Percentiles rank a stretch among this genome's conserved stretches.
phyloP scores from a whole-genome alignment of 2,888 invertebrate species.

The Arrhopalites spinosus region DNA sequence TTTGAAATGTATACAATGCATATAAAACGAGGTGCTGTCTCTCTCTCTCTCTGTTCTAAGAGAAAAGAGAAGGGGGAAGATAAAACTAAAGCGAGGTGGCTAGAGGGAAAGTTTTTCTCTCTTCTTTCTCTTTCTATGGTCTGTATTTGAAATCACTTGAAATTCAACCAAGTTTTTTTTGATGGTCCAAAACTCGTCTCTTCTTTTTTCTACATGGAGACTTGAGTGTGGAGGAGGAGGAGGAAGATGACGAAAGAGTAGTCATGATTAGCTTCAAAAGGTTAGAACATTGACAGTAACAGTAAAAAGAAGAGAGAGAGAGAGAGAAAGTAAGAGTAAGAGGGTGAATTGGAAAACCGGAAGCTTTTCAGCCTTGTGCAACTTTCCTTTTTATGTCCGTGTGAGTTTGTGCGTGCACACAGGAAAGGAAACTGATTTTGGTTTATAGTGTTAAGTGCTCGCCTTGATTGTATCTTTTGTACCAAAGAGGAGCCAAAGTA shows the following conservation, averaged over 20 bases:
- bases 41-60: background rate
- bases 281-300: background rate
- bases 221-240: background rate
- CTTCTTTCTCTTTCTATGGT: background rate
- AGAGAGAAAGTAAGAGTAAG: background rate
- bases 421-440: conserved; percentile 8
- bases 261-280: conserved; percentile 17
- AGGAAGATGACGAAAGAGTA: background rate
- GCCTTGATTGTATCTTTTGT: conserved; percentile 18
- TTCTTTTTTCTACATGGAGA: background rate
- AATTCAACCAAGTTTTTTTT: conserved; percentile 15
- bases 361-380: conserved; percentile 20
- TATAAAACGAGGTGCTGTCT: background rate
- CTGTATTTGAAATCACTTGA: conserved; percentile 8
- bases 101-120: too few species aligned
- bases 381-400: conserved; percentile 1
- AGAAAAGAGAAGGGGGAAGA: too few species aligned
- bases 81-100: too few species aligned
- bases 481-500: background rate
- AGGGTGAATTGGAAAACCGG: background rate
- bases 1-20: background rate
- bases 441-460: conserved; percentile 19
- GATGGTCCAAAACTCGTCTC: too few species aligned
- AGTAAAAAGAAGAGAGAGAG: background rate
- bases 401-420: background rate